These are phyloP conservation scores for Gadus chalcogrammus DNA, from an alignment of 2,113 vertebrate species.

Conservation along the genomic window DNA sequence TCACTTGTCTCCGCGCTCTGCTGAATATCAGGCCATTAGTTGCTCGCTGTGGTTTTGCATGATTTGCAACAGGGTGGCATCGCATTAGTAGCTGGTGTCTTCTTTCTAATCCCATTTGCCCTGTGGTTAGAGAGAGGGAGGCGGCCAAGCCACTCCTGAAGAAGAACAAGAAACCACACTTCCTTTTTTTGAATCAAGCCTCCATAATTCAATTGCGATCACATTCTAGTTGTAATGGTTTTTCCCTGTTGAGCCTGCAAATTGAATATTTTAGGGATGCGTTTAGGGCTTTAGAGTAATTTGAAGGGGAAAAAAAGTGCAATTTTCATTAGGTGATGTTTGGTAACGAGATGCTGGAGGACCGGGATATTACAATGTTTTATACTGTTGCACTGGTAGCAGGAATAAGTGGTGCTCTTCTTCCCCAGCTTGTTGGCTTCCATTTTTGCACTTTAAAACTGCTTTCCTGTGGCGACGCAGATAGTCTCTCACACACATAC, in stretches of 20 bases:
- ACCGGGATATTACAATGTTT: conserved; percentile 35
- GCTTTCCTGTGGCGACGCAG: conserved; percentile 8
- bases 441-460: conserved; percentile 40
- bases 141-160: conserved; percentile 50
- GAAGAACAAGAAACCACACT: conserved; percentile 43
- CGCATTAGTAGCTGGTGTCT: conserved; percentile 53
- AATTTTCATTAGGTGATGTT: conserved; percentile 50
- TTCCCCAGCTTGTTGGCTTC: conserved; percentile 23
- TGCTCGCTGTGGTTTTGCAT: conserved; percentile 53
- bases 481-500: neutral
- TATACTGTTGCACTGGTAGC: conserved; percentile 14
- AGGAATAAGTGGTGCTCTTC: conserved; percentile 31
- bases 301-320: conserved; percentile 32
- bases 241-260: conserved; percentile 62
- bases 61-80: conserved; percentile 58
- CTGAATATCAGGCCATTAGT: conserved; percentile 13
- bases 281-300: conserved; percentile 57
- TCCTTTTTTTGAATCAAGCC: conserved; percentile 24
- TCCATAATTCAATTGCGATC: conserved; percentile 61
- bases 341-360: conserved; percentile 37
- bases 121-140: conserved; percentile 58
- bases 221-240: conserved; percentile 61
- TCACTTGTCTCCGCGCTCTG: no score
- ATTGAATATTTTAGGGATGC: conserved; percentile 59
- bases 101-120: conserved; percentile 65